A percentile compares a stretch with the other conserved stretches of the same genome.
phyloP scores from a whole-genome alignment of 1,140 invertebrate species.

The Dufourea novaeangliae region DNA sequence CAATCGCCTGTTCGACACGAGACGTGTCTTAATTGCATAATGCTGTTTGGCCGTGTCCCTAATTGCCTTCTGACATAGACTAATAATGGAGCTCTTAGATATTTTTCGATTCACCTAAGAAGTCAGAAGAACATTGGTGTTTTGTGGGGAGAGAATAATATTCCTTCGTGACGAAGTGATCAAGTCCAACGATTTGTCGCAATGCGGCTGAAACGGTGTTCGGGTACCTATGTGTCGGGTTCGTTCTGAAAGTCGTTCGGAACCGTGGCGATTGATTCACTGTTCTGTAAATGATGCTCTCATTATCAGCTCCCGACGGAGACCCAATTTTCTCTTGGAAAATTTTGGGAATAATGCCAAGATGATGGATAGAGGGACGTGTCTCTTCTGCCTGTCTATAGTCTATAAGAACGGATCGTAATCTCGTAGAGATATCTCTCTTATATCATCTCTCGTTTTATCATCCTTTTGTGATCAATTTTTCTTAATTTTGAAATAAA shows the following conservation, averaged over 20 bases:
- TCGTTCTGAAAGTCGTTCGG: not conserved
- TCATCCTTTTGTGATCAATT: too few species aligned
- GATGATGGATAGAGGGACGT: not conserved
- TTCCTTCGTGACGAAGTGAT: not conserved
- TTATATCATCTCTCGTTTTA: not conserved
- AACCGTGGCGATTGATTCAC: slow-evolving; percentile 29
- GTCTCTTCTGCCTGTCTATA: not conserved
- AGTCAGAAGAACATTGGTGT: not conserved
- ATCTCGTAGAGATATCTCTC: not conserved
- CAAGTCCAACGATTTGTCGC: slow-evolving; percentile 34
- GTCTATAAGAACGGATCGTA: not conserved
- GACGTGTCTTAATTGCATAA: not conserved
- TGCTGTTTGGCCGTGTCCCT: not conserved
- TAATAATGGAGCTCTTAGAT: not conserved
- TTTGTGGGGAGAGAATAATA: not conserved
- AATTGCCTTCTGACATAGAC: not conserved
- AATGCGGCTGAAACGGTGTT: slow-evolving; percentile 35
- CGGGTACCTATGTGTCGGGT: slow-evolving; percentile 2
- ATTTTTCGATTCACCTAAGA: not conserved
- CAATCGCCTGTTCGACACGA: not conserved
- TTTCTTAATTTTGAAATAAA: too few species aligned
- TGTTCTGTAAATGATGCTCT: not conserved
- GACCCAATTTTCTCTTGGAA: not conserved
- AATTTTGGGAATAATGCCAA: slow-evolving; percentile 25
- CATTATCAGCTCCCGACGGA: not conserved